Evolutionary conservation across 2,797 vertebrate species (phyloP), one percentile per base, ranked within the genome.

Genomic region (Tympanoctomys barrerae): DNA sequence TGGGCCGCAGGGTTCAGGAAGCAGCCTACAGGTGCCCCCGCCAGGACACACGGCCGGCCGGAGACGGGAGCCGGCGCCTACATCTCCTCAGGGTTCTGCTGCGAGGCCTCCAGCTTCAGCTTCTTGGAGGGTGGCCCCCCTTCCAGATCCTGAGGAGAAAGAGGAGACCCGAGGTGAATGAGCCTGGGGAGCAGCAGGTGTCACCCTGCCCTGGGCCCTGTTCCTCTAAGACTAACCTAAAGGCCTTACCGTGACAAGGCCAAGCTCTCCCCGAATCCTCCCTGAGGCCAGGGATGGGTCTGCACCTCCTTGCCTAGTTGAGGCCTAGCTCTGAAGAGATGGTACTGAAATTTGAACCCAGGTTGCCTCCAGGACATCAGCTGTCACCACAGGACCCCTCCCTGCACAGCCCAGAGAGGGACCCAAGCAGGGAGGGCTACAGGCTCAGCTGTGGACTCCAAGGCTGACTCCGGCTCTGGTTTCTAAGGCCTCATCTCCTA

Each of bases 91-190:
- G 99, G 98, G 97, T 98, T 99, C 98, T 99, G 99, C 98, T 99
- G 99, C 88, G 99, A 99, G 97, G 99, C 98, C 98, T 99, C 99
- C 98, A 98, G 98, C 99, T 99, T 99, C 98, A 99, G 99, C 98
- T 99, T 99, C 99, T 99, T 99, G 96, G 98, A 99, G 98, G 99
- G 99, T 7, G 99, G 99, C 87, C 97, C 98, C 97, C 99, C 99
- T 98, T 99, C 99, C 97, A 98, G 98, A 98, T 99, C 99, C 99
- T 99, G 97, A 70, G 21, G 83, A 66, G 96, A 87, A 96, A 93
- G 66, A 80, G 97, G 91, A 97, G 75, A 59, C 28, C 2, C 0
- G 0, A 3, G 4, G 85, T 93, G 54, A 85, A n/a, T 1, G 6
- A 0, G 57, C 1, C 1, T 10, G 66, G 46, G n/a, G 26, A 3